A percentile compares a stretch with the other conserved stretches of the same genome.
Evolutionary conservation across 2,797 vertebrate species (phyloP).

Genomic region (Discoglossus pictus): DNA sequence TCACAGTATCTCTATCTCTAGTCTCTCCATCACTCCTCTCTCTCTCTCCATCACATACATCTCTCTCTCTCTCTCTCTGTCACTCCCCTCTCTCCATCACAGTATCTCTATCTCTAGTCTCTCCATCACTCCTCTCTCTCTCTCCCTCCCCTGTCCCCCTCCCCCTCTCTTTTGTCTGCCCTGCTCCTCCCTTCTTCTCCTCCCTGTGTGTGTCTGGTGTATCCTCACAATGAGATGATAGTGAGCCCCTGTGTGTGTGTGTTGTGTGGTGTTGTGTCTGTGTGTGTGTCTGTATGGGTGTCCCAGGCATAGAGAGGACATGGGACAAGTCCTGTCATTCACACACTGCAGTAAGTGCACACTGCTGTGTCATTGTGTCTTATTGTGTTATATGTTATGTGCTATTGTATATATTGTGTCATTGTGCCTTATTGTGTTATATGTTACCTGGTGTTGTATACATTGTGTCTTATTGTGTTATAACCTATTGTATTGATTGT

Average conservation of each 20-base stretch:
- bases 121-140: not conserved
- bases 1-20: no score
- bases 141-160: not conserved
- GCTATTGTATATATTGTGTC: not conserved
- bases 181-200: not conserved
- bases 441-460: no score
- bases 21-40: no score
- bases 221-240: slow-evolving; percentile 31
- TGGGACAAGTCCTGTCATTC: slow-evolving; percentile 47
- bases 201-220: slow-evolving; percentile 16
- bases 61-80: not conserved
- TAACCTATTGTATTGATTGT: no score
- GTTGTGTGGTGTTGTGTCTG: slow-evolving; percentile 3
- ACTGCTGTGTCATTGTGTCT: not conserved
- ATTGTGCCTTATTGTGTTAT: no score
- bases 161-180: slow-evolving; percentile 14
- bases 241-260: not conserved
- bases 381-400: slow-evolving; percentile 5
- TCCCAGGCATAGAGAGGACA: slow-evolving; percentile 19
- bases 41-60: no score
- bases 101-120: not conserved
- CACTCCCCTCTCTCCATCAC: not conserved
- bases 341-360: slow-evolving; percentile 43
- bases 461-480: no score
- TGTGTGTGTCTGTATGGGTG: slow-evolving; percentile 41